Percentiles rank a stretch among this genome's conserved stretches.
Evolutionary conservation across 92 coral and sea anemone species (phyloP).

Genomic region (Palythoa caribaeorum): DNA sequence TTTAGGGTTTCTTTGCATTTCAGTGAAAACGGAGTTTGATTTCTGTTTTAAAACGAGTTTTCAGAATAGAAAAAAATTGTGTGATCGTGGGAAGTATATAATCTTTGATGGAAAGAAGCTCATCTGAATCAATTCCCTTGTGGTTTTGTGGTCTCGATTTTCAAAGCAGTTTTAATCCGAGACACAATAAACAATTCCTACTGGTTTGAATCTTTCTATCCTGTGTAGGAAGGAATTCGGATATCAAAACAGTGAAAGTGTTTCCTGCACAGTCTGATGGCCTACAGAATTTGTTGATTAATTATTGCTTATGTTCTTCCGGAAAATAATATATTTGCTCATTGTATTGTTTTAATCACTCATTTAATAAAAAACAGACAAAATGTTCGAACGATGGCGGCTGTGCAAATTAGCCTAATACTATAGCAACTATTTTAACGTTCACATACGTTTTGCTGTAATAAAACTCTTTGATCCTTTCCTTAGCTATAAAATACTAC

Average conservation of each 20-base stretch:
- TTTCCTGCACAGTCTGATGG: constrained; percentile 44
- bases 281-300: not conserved
- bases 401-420: not conserved
- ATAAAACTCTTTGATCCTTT: no score
- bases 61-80: not conserved
- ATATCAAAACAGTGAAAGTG: constrained; percentile 22
- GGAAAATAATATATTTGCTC: constrained; percentile 6
- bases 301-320: constrained; percentile 15
- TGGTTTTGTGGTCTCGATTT: constrained; percentile 36
- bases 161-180: constrained; percentile 10
- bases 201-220: not conserved
- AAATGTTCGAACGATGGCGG: not conserved
- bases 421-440: not conserved
- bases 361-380: constrained; percentile 32
- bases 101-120: not conserved
- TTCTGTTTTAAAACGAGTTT: not conserved
- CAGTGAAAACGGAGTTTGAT: not conserved
- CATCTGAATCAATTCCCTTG: not conserved
- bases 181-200: constrained; percentile 10
- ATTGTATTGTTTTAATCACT: not conserved
- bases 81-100: constrained; percentile 20
- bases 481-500: no score
- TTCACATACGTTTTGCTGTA: not conserved
- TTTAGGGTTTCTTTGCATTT: not conserved
- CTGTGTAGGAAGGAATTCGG: constrained; percentile 41